Base-by-base conservation (phyloP, 2,113 vertebrate species). In the Channa argus region DNA sequence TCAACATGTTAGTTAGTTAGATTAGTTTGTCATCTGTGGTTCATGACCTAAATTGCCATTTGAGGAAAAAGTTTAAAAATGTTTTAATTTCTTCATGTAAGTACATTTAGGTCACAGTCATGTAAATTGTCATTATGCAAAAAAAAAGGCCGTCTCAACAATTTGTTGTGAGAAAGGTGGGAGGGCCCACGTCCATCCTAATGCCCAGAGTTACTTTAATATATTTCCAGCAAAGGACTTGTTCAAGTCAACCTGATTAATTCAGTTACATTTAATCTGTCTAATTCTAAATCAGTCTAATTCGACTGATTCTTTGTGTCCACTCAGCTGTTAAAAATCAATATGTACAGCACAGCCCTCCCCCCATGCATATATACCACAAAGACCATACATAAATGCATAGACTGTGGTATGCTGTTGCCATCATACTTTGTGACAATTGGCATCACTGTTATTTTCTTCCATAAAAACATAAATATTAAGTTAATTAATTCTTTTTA, bases 311-410 rank as follows among this genome's bases (percentile, higher is more conserved):
- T 91, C 84, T 43, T 73, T 70, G 86, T 81, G 84, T 85, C 84
- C 78, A 78, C 84, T 90, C 79, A 86, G 84, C 86, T 90, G 89
- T 91, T 91, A 89, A 87, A 82, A 91, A 92, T 61, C 83, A 60
- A 61, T 64, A 78, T 89, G 90, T 88, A 92, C 90, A 92, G 89
- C 78, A 47, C 55, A 80, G 58, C 71, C 64, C 74, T 83, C 71
- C 49, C 49, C 24, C 47, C 66, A 60, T 83, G 55, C 75, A 74
- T 85, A n/a, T 58, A 71, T 71, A 47, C 34, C 56, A 45, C 83
- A 68, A 63, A 80, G 87, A 85, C 86, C 80, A 89, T 83, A 55
- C 87, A 87, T 91, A 71, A 84, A 88, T 89, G 82, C 80, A 77
- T 69, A 70, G 74, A 49, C 64, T 55, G 52, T 43, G 49, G 47